These are phyloP conservation scores for Sebastes dallii DNA, from an alignment of 2,797 vertebrate species.

Conservation along the genomic window DNA sequence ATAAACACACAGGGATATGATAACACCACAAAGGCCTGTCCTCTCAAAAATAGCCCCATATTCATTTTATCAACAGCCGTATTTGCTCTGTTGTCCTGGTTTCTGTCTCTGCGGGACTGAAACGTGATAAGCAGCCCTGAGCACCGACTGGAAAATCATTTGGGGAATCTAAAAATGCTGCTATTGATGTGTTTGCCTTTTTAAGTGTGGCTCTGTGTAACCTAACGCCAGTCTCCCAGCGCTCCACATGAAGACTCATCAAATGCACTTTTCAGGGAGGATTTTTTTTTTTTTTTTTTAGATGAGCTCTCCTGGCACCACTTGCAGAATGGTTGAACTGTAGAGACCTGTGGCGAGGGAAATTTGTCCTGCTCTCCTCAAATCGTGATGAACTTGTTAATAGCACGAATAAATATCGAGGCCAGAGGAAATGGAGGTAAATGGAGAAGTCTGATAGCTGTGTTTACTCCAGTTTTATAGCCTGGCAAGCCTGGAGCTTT, in stretches of 20 bases:
- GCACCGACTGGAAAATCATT: conserved; percentile 44
- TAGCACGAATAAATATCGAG: conserved; percentile 12
- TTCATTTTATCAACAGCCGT: conserved; percentile 54
- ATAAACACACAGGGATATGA: conserved; percentile 39
- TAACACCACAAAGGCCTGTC: conserved; percentile 49
- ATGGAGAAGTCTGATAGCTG: conserved; percentile 38
- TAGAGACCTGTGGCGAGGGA: conserved; percentile 22
- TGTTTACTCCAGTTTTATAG: conserved; percentile 57
- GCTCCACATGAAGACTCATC: conserved; percentile 55
- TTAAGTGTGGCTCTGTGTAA: conserved; percentile 66
- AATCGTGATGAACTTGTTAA: conserved; percentile 60
- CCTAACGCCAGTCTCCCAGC: conserved; percentile 47
- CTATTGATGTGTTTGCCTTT: conserved; percentile 78
- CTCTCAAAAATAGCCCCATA: conserved; percentile 43
- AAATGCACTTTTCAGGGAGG: conserved; percentile 44
- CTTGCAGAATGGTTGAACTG: conserved; percentile 16
- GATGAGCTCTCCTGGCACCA: conserved; percentile 20
- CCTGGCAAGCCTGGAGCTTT: conserved; percentile 15
- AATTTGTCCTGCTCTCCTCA: conserved; percentile 38
- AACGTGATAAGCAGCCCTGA: conserved; percentile 67
- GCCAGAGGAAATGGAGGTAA: conserved; percentile 13
- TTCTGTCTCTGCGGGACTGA: conserved; percentile 53
- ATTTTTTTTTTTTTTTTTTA: neutral
- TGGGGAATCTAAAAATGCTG: conserved; percentile 71
- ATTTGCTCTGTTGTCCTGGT: conserved; percentile 52